Percentiles rank a stretch among this genome's conserved stretches.
These are phyloP conservation scores for Drosophila sordidapex DNA, from an alignment of 2,888 invertebrate species.

Conservation along the genomic window DNA sequence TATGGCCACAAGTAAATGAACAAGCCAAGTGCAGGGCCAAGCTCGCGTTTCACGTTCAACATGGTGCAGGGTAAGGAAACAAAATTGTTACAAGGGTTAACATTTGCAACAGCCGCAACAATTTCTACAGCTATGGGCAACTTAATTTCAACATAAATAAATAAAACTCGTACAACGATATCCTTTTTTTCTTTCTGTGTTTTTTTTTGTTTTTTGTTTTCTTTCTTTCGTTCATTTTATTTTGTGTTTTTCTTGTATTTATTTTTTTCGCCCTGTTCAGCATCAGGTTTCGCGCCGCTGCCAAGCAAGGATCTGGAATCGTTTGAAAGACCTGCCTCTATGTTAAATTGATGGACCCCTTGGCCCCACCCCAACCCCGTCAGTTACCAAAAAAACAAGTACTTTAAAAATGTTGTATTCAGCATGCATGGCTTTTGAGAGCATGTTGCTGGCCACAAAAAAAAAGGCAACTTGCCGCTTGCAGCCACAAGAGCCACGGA, in stretches of 20 bases:
- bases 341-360: conserved; percentile 12
- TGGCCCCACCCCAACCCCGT: not conserved
- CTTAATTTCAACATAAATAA: conserved; percentile 81
- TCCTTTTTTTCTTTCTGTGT: not conserved
- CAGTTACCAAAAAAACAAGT: not conserved
- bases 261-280: conserved; percentile 20
- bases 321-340: conserved; percentile 34
- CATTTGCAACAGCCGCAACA: conserved; percentile 70
- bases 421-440: conserved; percentile 23
- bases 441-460: not conserved
- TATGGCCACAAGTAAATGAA: not conserved
- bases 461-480: conserved; percentile 13
- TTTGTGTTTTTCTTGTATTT: not conserved
- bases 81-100: conserved; percentile 66
- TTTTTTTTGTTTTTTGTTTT: conserved; percentile 9
- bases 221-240: not conserved
- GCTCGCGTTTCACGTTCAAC: not conserved
- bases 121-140: conserved; percentile 73
- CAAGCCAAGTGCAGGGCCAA: not conserved
- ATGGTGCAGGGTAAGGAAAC: conserved; percentile 29
- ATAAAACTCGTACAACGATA: conserved; percentile 52
- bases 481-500: conserved; percentile 42
- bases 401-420: conserved; percentile 34
- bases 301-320: conserved; percentile 12
- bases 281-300: conserved; percentile 34